Conservation (phyloP, 1,140 invertebrate species). For the Xylocopa sonorina region DNA sequence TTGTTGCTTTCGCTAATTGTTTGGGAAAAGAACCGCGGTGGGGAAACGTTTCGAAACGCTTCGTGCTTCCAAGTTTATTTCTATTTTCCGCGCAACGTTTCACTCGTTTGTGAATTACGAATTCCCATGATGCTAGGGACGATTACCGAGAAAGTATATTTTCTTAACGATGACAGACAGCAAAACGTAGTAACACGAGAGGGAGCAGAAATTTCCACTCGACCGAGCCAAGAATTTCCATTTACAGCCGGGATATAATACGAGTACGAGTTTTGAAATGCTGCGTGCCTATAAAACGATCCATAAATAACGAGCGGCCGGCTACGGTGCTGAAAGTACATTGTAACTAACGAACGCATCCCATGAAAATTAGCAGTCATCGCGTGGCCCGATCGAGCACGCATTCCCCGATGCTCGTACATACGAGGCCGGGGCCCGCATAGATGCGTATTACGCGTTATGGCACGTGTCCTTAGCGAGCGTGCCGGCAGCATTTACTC, state of each 20-base stretch:
- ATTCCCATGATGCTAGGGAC: too few species aligned
- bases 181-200: too few species aligned
- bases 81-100: too few species aligned
- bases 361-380: constrained; percentile 57
- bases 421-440: not conserved
- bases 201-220: not conserved
- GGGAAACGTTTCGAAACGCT: too few species aligned
- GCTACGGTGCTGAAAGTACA: not conserved
- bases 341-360: constrained; percentile 1
- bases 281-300: not conserved
- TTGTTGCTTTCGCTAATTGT: too few species aligned
- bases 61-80: too few species aligned
- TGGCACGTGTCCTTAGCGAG: constrained; percentile 47
- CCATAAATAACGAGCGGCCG: not conserved
- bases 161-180: not conserved
- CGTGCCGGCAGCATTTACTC: constrained; percentile 1
- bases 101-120: too few species aligned
- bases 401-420: constrained; percentile 10
- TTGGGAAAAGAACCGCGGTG: too few species aligned
- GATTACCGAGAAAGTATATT: not conserved
- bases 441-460: constrained; percentile 46
- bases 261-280: not conserved
- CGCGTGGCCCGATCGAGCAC: constrained; percentile 47
- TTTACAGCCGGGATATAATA: not conserved
- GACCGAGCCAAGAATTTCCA: not conserved